A percentile compares a stretch with the other conserved stretches of the same genome.
Conservation (phyloP, 2,113 vertebrate genomes). For the Neomonachus schauinslandi region DNA sequence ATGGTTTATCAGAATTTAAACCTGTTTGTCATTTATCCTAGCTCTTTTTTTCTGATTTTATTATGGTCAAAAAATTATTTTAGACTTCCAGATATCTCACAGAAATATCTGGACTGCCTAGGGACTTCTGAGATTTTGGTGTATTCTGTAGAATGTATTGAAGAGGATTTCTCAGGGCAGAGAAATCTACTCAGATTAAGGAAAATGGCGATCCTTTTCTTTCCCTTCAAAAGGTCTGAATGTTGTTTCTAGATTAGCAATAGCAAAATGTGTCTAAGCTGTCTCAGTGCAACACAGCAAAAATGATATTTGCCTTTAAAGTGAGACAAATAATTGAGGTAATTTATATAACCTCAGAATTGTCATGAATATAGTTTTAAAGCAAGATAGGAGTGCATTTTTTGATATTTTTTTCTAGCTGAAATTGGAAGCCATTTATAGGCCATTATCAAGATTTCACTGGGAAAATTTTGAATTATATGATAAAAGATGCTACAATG, state of each 20-base stretch:
- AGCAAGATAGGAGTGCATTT: background rate
- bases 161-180: background rate
- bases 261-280: background rate
- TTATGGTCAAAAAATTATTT: constrained; percentile 7
- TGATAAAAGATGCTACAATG: background rate
- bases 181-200: background rate
- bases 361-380: background rate
- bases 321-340: background rate
- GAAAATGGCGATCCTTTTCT: background rate
- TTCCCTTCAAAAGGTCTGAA: background rate
- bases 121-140: background rate
- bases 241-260: background rate
- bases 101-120: background rate
- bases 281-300: background rate
- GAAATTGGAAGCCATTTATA: constrained; percentile 15
- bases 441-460: background rate
- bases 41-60: constrained; percentile 51
- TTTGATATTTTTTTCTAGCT: background rate
- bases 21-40: background rate
- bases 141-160: background rate
- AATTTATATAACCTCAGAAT: background rate
- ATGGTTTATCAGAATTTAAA: background rate
- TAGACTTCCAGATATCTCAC: background rate
- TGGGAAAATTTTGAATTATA: background rate
- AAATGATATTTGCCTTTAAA: background rate